These are phyloP conservation scores for Lottia gigantea DNA, from an alignment of 2,888 invertebrate genomes.

Conservation along the genomic window DNA sequence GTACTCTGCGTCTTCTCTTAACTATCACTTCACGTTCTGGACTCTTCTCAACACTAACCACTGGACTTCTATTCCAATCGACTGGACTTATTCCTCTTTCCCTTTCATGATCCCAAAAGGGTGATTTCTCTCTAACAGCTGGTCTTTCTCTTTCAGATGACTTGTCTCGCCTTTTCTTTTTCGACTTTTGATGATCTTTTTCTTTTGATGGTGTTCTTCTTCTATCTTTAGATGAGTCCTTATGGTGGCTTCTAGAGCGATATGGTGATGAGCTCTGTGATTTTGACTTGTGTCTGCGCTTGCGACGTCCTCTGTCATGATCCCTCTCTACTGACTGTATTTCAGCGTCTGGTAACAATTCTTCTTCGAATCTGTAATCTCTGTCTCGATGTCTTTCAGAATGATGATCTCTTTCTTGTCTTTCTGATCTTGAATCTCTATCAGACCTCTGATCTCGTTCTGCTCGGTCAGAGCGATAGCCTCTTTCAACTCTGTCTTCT, in stretches of 20 bases:
- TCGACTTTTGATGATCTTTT: neutral
- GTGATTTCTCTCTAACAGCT: neutral
- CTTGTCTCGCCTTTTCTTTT: neutral
- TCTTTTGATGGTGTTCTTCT: neutral
- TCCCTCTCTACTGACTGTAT: no score
- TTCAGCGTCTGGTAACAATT: neutral
- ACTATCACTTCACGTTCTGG: no score
- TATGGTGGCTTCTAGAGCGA: neutral
- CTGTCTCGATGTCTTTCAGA: conserved; percentile 14
- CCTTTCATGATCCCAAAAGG: neutral
- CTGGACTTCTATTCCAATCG: neutral
- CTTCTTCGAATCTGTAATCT: neutral
- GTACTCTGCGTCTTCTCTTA: no score
- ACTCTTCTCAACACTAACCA: neutral
- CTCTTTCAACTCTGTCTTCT: conserved; percentile 27
- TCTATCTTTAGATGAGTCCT: neutral
- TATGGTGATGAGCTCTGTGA: neutral
- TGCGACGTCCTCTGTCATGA: neutral
- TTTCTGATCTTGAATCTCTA: conserved; percentile 19
- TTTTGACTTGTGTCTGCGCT: neutral
- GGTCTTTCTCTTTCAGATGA: neutral
- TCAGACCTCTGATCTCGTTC: conserved; percentile 13
- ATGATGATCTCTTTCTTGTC: no score
- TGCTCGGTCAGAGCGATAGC: conserved; percentile 14
- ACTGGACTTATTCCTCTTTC: neutral